Evolutionary conservation across 2,888 invertebrate species (phyloP).

Genomic region (Lasioglossum malachurum): DNA sequence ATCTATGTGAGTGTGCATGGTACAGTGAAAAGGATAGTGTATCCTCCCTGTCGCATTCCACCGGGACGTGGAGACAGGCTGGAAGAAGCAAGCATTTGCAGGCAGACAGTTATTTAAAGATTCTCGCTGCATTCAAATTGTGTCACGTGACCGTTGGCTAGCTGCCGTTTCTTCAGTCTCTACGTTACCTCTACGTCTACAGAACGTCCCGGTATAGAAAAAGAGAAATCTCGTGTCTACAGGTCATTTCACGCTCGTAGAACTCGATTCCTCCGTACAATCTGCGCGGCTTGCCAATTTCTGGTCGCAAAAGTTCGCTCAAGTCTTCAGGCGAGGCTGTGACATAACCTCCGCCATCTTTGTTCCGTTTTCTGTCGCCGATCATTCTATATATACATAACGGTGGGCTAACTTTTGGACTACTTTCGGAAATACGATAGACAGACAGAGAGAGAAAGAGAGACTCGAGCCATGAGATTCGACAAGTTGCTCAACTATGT

Average conservation of each 20-base stretch:
- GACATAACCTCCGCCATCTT: constrained; percentile 36
- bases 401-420: background rate
- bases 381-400: background rate
- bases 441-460: background rate
- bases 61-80: constrained; percentile 48
- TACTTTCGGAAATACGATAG: background rate
- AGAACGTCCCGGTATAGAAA: constrained; percentile 46
- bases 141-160: constrained; percentile 67
- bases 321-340: constrained; percentile 20
- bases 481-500: constrained; percentile 17
- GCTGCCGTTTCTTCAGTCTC: constrained; percentile 63
- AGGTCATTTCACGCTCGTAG: constrained; percentile 50
- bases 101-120: constrained; percentile 75
- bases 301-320: background rate
- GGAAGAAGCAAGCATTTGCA: constrained; percentile 54
- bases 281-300: background rate
- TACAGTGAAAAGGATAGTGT: constrained; percentile 43
- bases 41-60: constrained; percentile 49
- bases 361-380: constrained; percentile 3
- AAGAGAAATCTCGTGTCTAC: constrained; percentile 52
- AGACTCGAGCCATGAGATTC: background rate
- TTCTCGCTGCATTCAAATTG: constrained; percentile 69
- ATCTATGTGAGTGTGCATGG: constrained; percentile 23
- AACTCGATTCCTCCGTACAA: constrained; percentile 15
- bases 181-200: constrained; percentile 37